A percentile compares a stretch with the other conserved stretches of the same genome.
Conservation (phyloP, 2,113 vertebrate species). For the Tychaedon coryphoeus region DNA sequence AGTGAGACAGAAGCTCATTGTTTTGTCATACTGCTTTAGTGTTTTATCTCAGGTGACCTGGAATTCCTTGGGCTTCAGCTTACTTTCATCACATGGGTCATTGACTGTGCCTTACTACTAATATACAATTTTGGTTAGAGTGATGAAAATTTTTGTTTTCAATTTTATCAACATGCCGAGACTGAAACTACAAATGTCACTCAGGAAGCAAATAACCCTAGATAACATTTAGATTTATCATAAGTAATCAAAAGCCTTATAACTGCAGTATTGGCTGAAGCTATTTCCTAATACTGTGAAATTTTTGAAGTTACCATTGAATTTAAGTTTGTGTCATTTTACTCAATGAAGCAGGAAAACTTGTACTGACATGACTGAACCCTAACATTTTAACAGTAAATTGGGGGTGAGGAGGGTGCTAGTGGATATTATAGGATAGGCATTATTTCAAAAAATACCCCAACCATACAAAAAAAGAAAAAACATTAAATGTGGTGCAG, state of each 20-base stretch:
- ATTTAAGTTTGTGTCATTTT: background rate
- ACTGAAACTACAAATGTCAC: background rate
- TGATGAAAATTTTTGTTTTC: background rate
- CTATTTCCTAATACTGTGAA: background rate
- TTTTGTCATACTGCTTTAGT: background rate
- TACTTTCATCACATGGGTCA: background rate
- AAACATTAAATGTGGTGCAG: background rate
- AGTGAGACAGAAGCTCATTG: background rate
- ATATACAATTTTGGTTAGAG: background rate
- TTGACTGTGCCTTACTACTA: background rate
- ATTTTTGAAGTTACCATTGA: background rate
- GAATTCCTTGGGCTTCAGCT: background rate
- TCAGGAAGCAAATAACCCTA: background rate
- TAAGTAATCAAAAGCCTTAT: background rate
- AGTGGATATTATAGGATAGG: background rate
- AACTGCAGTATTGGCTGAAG: background rate
- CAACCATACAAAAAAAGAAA: background rate
- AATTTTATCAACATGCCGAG: background rate
- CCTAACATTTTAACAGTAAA: background rate
- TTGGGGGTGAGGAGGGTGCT: background rate
- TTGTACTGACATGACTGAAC: background rate
- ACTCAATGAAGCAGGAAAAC: background rate
- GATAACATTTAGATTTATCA: background rate
- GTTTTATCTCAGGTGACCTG: background rate
- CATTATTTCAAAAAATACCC: accelerated